Base-by-base conservation (phyloP, 30 jellyfish, hydroid and myxozoan genomes). In the Cassiopea andromeda region DNA sequence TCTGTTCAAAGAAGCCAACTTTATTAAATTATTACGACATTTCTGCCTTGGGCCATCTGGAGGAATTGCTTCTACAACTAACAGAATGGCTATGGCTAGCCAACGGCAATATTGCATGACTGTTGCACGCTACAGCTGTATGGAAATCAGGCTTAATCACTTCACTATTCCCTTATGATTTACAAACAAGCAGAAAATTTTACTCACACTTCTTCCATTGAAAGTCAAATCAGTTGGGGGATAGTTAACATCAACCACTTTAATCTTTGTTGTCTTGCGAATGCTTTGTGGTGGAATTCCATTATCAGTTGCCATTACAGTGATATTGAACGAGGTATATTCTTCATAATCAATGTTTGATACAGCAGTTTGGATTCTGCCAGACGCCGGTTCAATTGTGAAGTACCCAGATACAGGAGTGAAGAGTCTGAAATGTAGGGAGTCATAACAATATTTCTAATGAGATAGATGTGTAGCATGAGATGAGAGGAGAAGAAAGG, bases 161-260 rank as follows among this genome's bases (percentile, higher is more conserved):
- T n/a, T n/a, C n/a, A n/a, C n/a, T n/a, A n/a, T n/a, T n/a, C n/a
- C 7, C 68, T 57, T 57, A 61, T 4, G 14, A 61, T 27, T 61
- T 1, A 13, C 4, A 13, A 61, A 61, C 7, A 6, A 61, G 19
- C 19, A 61, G 73, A 61, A 61, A 14, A 17, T 4, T 61, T 8
- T 61, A n/a, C 92, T 70, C 60, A 92, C 98, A 15, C 47, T 71
- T 10, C 70, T 60, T 8, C 89, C 78, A 49, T 61, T 84, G 87
- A 94, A 78, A 2, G 73, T n/a, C 48, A 94, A 80, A 77, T 89
- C 97, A 0, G 98, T 89, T 59, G 98, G 98, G 1, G 90, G 95
- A 74, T 90, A 91, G 49, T 89, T 89, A 75, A 94, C 95, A 71
- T 94, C 92, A 10, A 83, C 69, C 54, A 94, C 94, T 38, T 38